phyloP scores from a whole-genome alignment of 2,888 invertebrate genomes.

The Coenonympha arcania region DNA sequence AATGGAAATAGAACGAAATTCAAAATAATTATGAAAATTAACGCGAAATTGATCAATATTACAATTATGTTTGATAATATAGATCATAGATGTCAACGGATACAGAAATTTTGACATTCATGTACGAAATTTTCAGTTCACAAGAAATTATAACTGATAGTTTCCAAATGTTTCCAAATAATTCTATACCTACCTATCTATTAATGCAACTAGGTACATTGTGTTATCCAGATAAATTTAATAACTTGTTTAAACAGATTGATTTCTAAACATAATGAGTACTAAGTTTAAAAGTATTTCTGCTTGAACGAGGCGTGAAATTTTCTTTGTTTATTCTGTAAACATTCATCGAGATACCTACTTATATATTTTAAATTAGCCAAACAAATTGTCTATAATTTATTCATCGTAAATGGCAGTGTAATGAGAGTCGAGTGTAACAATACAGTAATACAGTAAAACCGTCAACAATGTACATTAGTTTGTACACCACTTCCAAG shows the following conservation, averaged over 20 bases:
- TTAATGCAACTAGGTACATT: too few relatives aligned
- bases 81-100: too few relatives aligned
- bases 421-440: constrained; percentile 8
- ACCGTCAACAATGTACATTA: constrained; percentile 16
- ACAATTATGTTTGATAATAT: too few relatives aligned
- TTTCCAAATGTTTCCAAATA: too few relatives aligned
- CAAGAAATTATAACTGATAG: too few relatives aligned
- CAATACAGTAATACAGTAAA: constrained; percentile 18
- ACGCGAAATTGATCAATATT: too few relatives aligned
- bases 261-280: not conserved
- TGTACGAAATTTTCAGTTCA: too few relatives aligned
- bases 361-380: constrained; percentile 4
- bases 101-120: too few relatives aligned
- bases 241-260: not conserved
- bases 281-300: not conserved
- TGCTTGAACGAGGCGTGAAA: not conserved
- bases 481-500: constrained; percentile 39
- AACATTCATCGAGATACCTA: not conserved
- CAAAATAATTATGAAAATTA: too few relatives aligned
- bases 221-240: too few relatives aligned
- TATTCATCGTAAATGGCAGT: constrained; percentile 11
- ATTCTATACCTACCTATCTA: too few relatives aligned
- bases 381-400: constrained; percentile 6
- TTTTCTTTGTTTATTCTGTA: not conserved
- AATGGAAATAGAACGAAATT: too few relatives aligned